A percentile compares a stretch with the other conserved stretches of the same genome.
Evolutionary conservation across 2,888 invertebrate genomes (phyloP).

Genomic region (Sphaerophoria rueppellii): DNA sequence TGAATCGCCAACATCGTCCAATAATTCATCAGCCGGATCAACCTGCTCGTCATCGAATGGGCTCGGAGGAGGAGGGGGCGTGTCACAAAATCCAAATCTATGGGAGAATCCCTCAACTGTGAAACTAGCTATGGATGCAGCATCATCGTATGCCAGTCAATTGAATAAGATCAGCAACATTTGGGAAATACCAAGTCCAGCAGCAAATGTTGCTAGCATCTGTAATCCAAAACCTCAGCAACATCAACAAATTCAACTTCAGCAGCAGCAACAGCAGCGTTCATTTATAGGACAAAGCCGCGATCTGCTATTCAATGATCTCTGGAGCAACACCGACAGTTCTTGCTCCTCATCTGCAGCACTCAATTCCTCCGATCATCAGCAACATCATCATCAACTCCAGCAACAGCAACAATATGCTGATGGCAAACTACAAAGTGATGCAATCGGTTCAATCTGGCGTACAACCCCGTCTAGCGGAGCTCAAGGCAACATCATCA

Average conservation of each 20-base stretch:
- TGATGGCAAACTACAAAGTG: constrained; percentile 64
- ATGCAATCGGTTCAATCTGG: constrained; percentile 74
- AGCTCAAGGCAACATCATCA: constrained; percentile 17
- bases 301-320: constrained; percentile 79
- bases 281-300: constrained; percentile 71
- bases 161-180: constrained; percentile 79
- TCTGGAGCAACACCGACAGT: constrained; percentile 78
- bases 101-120: constrained; percentile 74
- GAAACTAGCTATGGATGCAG: constrained; percentile 74
- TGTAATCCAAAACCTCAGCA: constrained; percentile 67
- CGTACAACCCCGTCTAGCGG: constrained; percentile 60
- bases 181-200: constrained; percentile 79
- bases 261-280: constrained; percentile 53
- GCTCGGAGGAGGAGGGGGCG: constrained; percentile 20
- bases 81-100: constrained; percentile 70
- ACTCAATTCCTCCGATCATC: constrained; percentile 67
- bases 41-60: constrained; percentile 73
- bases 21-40: constrained; percentile 77
- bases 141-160: constrained; percentile 71
- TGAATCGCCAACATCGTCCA: constrained; percentile 76
- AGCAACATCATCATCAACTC: constrained; percentile 51
- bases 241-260: constrained; percentile 67
- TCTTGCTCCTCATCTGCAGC: constrained; percentile 49
- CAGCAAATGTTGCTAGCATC: constrained; percentile 52
- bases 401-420: constrained; percentile 51